phyloP scores from a whole-genome alignment of 2,888 invertebrate genomes.

The Sinohyriopsis cumingii region DNA sequence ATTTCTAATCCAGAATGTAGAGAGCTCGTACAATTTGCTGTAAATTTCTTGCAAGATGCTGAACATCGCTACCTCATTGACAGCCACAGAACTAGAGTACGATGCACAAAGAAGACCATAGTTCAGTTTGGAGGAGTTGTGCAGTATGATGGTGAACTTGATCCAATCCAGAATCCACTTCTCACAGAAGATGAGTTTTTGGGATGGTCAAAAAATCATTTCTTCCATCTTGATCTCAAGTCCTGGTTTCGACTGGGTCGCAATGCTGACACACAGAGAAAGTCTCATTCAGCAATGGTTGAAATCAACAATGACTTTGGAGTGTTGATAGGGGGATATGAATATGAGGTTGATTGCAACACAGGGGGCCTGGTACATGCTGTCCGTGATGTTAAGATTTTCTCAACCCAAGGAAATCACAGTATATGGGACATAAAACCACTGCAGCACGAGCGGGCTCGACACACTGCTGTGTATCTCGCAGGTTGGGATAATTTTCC shows the following conservation, averaged over 20 bases:
- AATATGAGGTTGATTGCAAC: slow-evolving; percentile 31
- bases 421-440: slow-evolving; percentile 33
- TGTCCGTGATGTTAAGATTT: slow-evolving; percentile 35
- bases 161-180: slow-evolving; percentile 17
- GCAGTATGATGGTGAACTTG: slow-evolving; percentile 28
- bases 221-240: slow-evolving; percentile 37
- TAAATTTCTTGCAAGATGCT: slow-evolving; percentile 30
- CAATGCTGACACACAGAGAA: slow-evolving; percentile 11
- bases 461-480: slow-evolving; percentile 39
- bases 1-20: slow-evolving; percentile 28
- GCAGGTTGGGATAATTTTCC: slow-evolving; percentile 18
- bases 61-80: slow-evolving; percentile 33
- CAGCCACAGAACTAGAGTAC: slow-evolving; percentile 31
- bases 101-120: slow-evolving; percentile 32
- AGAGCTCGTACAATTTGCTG: slow-evolving; percentile 28
- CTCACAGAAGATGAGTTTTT: slow-evolving; percentile 8
- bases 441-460: slow-evolving; percentile 35
- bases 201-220: slow-evolving; percentile 40
- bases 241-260: slow-evolving; percentile 38
- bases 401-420: slow-evolving; percentile 29
- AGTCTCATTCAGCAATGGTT: slow-evolving; percentile 34
- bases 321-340: slow-evolving; percentile 39
- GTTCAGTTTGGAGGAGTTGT: slow-evolving; percentile 43
- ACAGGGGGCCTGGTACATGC: slow-evolving; percentile 24
- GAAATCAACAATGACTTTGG: slow-evolving; percentile 38